These are phyloP conservation scores for Aspidiotus destructor DNA, from an alignment of 2,888 invertebrate genomes.

Conservation along the genomic window DNA sequence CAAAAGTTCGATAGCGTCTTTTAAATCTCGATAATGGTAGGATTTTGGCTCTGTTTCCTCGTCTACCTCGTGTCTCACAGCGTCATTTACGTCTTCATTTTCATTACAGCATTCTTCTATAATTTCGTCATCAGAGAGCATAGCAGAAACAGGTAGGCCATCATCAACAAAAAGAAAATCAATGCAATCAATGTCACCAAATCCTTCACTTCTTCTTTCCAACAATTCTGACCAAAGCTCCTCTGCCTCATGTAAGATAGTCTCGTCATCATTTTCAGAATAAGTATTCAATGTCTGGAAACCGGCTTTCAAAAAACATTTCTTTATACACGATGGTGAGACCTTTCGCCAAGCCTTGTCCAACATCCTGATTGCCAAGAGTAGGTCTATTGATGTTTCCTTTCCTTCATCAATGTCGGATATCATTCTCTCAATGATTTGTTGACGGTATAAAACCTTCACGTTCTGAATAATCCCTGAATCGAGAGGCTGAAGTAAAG, in stretches of 20 bases:
- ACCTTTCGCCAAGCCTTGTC: slow-evolving; percentile 4
- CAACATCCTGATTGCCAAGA: background rate
- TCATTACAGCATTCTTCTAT: background rate
- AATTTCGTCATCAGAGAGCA: slow-evolving; percentile 2
- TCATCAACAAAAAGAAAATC: background rate
- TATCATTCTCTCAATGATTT: background rate
- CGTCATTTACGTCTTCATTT: background rate
- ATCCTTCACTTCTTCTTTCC: background rate
- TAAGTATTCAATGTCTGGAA: background rate
- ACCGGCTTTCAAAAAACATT: slow-evolving; percentile 6
- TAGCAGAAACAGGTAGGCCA: slow-evolving; percentile 1
- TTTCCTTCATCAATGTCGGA: slow-evolving; percentile 2
- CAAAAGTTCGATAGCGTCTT: too few species aligned
- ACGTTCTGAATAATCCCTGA: slow-evolving; percentile 10
- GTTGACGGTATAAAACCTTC: background rate
- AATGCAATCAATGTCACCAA: background rate
- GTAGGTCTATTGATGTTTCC: background rate
- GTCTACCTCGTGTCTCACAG: background rate
- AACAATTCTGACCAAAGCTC: background rate
- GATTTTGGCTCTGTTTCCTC: too few species aligned
- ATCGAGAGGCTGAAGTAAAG: slow-evolving; percentile 4
- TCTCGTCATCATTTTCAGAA: background rate
- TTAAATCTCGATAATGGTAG: too few species aligned
- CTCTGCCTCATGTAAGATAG: background rate
- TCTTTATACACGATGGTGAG: background rate